Base-by-base conservation (phyloP, 2,113 vertebrate genomes). In the Abramis brama region DNA sequence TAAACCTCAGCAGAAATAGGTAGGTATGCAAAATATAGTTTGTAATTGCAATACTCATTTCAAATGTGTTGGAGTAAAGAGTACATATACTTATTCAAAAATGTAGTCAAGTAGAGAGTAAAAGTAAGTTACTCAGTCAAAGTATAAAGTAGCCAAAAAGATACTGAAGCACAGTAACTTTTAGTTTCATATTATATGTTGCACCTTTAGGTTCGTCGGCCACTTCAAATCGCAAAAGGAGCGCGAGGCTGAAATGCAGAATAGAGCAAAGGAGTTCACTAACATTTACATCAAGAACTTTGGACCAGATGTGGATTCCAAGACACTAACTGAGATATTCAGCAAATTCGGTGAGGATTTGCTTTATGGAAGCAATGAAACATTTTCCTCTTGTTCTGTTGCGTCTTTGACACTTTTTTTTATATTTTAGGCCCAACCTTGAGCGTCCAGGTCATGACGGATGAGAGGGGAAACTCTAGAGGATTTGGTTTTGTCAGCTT, bases 161-260 rank as follows among this genome's bases (percentile, higher is more conserved):
- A 59, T 60, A 60, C 23, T 60, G n/a, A 25, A 62, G 59, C 4
- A 12, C 59, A 60, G 23, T 60, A n/a, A 60, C n/a, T 62, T 17
- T 52, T 17, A 68, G 83, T 80, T 12, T 83, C 83, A 66, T 15
- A 33, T 33, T 33, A 33, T 33, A 81, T 50, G 2, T 80, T 9
- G 21, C 0, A 5, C 76, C 74, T 73, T 27, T 21, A 99, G 98
- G 88, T 99, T 99, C 89, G 97, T 99, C 70, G 97, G 97, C 68
- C 97, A 97, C 90, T 99, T 99, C 94, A 99, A 99, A 93, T 98
- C 97, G 52, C 97, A 97, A 90, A 99, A 98, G 90, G 97, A 99
- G 86, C 96, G 98, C 4, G 97, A 99, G 93, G 97, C 97, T 86
- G 97, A 99, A 88, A 96, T 99, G 89, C 97, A 97, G 78, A 97